Evolutionary conservation across 2,888 invertebrate species (phyloP), one percentile per base, ranked within the genome.

Genomic region (Cataglyphis rosenhaueri): DNA sequence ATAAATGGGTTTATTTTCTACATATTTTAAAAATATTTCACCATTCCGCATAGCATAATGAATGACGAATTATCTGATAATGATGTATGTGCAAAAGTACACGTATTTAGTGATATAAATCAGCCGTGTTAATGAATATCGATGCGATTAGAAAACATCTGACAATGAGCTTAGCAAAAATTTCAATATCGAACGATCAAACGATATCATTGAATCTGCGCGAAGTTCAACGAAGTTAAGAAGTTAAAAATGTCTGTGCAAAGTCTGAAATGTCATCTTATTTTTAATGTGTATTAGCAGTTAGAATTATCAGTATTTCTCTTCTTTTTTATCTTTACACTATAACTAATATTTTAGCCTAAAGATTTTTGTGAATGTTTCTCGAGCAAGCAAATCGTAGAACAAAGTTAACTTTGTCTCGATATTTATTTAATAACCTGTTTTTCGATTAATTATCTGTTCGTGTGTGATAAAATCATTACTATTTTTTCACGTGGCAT

Each of bases 1-100:
- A 92, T 92, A 92, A 92, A 92, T 35, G 76, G 70, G 62, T 86
- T 78, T 85, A 57, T 90, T 90, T 91, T 88, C 41, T 88, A 88
- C 44, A 29, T 18, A n/a, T 65, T 64, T 1, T 18, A n/a, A n/a
- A 10, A 29, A 12, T 55, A 0, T 66, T 78, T 21, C 15, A 66
- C 25, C 38, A 12, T 29, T 21, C 8, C 15, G 9, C 8, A 8
- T 44, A 15, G 8, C 18, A 57, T n/a, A 48, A 44, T 0, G 8
- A 65, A 65, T 38, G 3, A n/a, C 5, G 18, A 8, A 55, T 57
- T 18, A 29, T 29, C n/a, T 15, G 12, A 64, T 52, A 66, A 21
- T 15, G 15, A 71, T 55, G 10, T 9, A 15, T 10, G 3, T n/a
- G 1, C n/a, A 44, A 38, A 59, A 38, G 8, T 32, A 32, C 52